Evolutionary conservation across 2,888 invertebrate species (phyloP).

Genomic region (Thera obeliscata): DNA sequence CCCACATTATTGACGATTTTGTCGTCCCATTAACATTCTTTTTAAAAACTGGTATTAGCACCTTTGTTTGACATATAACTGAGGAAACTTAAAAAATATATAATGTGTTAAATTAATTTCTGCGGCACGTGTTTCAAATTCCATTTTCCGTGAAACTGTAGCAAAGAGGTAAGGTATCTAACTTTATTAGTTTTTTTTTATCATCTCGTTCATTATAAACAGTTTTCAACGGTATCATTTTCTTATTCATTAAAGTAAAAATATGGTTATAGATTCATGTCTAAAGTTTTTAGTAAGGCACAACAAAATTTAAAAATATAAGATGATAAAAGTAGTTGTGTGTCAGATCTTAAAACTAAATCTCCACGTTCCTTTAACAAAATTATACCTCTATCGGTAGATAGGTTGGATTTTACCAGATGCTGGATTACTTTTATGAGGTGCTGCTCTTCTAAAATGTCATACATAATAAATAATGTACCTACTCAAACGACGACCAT

Average conservation of each 20-base stretch:
- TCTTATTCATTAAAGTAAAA: neutral
- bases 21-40: slow-evolving; percentile 60
- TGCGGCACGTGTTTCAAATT: neutral
- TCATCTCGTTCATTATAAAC: too few species aligned
- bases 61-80: slow-evolving; percentile 29
- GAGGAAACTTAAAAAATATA: neutral
- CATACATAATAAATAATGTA: neutral
- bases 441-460: neutral
- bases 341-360: neutral
- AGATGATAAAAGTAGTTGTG: too few species aligned
- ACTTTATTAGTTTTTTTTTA: too few species aligned
- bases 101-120: neutral
- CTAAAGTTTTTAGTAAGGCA: too few species aligned
- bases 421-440: neutral
- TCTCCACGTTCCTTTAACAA: neutral
- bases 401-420: neutral
- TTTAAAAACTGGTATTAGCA: slow-evolving; percentile 53
- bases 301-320: too few species aligned
- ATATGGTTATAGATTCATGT: neutral
- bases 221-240: too few species aligned
- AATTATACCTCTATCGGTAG: neutral
- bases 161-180: too few species aligned
- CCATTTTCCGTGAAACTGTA: neutral
- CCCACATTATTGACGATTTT: slow-evolving; percentile 53
- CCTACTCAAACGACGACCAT: neutral